phyloP scores from a whole-genome alignment of 2,888 invertebrate genomes.

The Calliopum simillimum region DNA sequence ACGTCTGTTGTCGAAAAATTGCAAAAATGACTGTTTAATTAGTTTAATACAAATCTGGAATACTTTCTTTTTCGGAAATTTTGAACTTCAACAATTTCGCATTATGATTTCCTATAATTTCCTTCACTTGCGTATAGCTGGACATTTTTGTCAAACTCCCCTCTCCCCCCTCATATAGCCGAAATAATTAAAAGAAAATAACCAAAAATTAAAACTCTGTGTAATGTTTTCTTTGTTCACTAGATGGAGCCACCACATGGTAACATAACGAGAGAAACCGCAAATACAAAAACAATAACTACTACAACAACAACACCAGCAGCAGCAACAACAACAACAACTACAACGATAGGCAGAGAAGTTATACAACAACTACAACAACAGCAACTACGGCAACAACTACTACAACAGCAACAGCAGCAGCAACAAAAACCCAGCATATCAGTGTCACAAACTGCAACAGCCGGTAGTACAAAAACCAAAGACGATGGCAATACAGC shows the following conservation, averaged over 20 bases:
- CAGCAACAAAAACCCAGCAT: slow-evolving; percentile 43
- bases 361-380: slow-evolving; percentile 44
- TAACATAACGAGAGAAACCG: slow-evolving; percentile 32
- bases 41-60: too few species aligned
- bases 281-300: slow-evolving; percentile 39
- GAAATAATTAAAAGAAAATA: too few species aligned
- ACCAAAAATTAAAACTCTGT: neutral
- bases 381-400: slow-evolving; percentile 42
- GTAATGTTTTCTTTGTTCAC: slow-evolving; percentile 5
- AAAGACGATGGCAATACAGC: slow-evolving; percentile 39
- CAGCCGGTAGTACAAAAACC: slow-evolving; percentile 47
- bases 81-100: too few species aligned
- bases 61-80: too few species aligned
- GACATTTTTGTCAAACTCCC: too few species aligned
- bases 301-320: slow-evolving; percentile 42
- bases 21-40: too few species aligned
- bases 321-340: slow-evolving; percentile 38
- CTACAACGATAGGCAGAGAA: slow-evolving; percentile 30
- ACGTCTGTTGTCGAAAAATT: too few species aligned
- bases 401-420: slow-evolving; percentile 45
- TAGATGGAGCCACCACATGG: slow-evolving; percentile 51
- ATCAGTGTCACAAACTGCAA: slow-evolving; percentile 38
- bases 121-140: too few species aligned
- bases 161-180: too few species aligned
- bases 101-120: too few species aligned